Evolutionary conservation across 1,140 invertebrate genomes (phyloP).

Genomic region (Aphelenchoides fujianensis): DNA sequence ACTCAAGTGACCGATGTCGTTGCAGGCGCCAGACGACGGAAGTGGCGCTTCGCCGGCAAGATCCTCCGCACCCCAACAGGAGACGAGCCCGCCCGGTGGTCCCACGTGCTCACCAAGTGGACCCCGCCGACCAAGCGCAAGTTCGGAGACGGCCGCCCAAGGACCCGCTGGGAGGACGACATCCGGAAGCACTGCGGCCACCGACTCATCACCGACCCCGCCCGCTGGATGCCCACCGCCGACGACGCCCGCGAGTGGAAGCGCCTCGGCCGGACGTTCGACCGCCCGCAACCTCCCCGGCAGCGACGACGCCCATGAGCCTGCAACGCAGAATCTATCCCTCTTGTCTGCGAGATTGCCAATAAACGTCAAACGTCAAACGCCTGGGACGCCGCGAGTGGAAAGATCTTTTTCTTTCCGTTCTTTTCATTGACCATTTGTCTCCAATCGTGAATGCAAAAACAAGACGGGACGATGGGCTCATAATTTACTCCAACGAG

Average conservation of each 20-base stretch:
- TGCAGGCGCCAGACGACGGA: background rate
- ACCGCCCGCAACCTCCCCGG: background rate
- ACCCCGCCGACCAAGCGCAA: background rate
- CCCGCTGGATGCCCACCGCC: background rate
- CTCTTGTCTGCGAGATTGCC: background rate
- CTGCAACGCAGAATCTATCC: background rate
- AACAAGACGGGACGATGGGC: no score
- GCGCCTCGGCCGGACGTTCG: background rate
- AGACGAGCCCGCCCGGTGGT: background rate
- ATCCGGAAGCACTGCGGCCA: background rate
- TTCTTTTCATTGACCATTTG: no score
- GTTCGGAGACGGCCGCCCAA: background rate
- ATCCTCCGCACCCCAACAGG: background rate
- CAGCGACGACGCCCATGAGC: background rate
- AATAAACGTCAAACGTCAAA: no score
- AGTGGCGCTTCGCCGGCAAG: background rate
- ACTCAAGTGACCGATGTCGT: background rate
- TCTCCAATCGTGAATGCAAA: no score
- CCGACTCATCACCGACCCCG: background rate
- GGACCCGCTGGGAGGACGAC: conserved; percentile 2
- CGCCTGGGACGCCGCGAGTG: no score
- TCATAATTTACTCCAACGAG: no score
- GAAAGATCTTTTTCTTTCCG: no score
- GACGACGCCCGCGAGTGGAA: background rate
- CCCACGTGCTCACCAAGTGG: background rate